Evolutionary conservation across 2,797 vertebrate species (phyloP).

Genomic region (Enteromius trimaculatus): DNA sequence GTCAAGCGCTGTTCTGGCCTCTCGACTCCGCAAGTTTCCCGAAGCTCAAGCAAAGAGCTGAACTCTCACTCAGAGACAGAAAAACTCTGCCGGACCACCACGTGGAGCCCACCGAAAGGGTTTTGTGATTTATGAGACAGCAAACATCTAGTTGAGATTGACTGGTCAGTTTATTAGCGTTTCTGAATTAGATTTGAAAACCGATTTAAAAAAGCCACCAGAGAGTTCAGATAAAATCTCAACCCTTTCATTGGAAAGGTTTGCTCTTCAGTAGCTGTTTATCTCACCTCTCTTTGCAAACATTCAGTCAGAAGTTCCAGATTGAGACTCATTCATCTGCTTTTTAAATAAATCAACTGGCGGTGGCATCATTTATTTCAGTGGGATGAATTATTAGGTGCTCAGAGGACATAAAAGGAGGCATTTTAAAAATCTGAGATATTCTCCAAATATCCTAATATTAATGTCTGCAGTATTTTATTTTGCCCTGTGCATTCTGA

Average conservation of each 20-base stretch:
- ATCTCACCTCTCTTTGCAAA: not conserved
- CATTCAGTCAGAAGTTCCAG: not conserved
- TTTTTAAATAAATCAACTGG: not conserved
- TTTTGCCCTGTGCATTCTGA: not conserved
- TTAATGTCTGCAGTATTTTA: not conserved
- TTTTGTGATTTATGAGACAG: not conserved
- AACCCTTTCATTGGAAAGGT: not conserved
- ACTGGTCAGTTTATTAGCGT: conserved; percentile 13
- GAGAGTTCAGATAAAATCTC: conserved; percentile 5
- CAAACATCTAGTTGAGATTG: conserved; percentile 12
- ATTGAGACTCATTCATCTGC: not conserved
- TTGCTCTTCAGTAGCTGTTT: conserved; percentile 15
- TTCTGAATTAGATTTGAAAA: conserved; percentile 26
- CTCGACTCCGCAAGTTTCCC: conserved; percentile 13
- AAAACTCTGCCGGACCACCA: not conserved
- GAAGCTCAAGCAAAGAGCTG: conserved; percentile 1
- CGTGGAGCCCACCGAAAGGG: not conserved
- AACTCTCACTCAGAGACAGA: conserved; percentile 18
- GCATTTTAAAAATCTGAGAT: not conserved
- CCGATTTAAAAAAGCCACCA: not conserved
- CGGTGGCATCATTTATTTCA: not conserved
- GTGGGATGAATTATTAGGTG: not conserved
- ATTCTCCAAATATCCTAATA: not conserved
- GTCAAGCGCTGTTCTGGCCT: not conserved
- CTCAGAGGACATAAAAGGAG: not conserved